Base-by-base conservation (phyloP, 2,888 invertebrate genomes). In the Baronia brevicornis region DNA sequence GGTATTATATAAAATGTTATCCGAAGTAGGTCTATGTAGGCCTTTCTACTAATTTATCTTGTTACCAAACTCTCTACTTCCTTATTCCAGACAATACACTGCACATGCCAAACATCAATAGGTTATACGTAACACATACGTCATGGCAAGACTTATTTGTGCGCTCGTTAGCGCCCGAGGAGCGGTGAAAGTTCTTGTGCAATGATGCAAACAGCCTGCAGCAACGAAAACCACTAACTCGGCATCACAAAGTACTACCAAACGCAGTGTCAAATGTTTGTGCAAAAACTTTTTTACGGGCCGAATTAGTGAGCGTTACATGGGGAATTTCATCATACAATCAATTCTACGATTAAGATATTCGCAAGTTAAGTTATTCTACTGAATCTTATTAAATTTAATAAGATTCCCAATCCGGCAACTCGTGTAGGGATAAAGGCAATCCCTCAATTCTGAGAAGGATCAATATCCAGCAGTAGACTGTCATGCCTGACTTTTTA, bases 131-230 rank as follows among this genome's bases (percentile, higher is more conserved):
- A 68, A 68, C 49, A 41, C 37, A 41, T 55, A 51, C 60, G 63
- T 61, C 62, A 61, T 48, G 41, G 37, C 33, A 28, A 28, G 19
- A 33, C 32, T 48, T 43, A 59, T 59, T 54, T 46, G 52, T 46
- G 48, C 46, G 50, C 45, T 46, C 51, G 47, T 38, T 51, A 58
- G 56, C 53, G 41, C 48, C 44, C 49, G 51, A 50, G 51, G 51
- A 52, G 45, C 54, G 70, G 82, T 72, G 82, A 82, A 82, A 82
- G 82, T 77, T 52, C 55, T 80, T 80, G 63, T 71, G 69, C 67
- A 80, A 82, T 65, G 54, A 55, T 71, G 75, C 71, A 66, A 61
- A 46, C 49, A 48, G 48, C 38, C 45, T 55, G 57, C 61, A 64
- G 57, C 61, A 31, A 41, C 31, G 30, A 40, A 34, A 39, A 35